Evolutionary conservation across 2,113 vertebrate species (phyloP).

Genomic region (Percina caprodes): DNA sequence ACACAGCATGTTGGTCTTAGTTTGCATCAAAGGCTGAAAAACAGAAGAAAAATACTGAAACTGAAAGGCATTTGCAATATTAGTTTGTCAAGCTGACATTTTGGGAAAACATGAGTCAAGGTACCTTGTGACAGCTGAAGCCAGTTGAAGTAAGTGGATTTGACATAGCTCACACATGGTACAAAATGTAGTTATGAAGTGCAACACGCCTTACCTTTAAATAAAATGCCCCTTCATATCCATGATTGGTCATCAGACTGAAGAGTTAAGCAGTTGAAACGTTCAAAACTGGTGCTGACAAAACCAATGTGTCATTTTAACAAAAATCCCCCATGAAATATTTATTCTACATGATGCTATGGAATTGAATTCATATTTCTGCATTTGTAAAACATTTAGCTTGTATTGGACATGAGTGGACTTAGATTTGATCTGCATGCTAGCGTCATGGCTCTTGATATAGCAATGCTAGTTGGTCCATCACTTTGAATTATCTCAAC

Average conservation of each 20-base stretch:
- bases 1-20: constrained; percentile 24
- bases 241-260: constrained; percentile 1
- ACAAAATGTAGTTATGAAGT: constrained; percentile 32
- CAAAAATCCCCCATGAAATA: not conserved
- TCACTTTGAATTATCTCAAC: not conserved
- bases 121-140: constrained; percentile 49
- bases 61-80: constrained; percentile 50
- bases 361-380: not conserved
- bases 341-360: not conserved
- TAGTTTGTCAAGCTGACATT: constrained; percentile 63
- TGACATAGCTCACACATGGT: constrained; percentile 53
- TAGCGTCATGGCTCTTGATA: not conserved
- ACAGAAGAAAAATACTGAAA: not conserved
- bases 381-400: not conserved
- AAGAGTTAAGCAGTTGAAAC: not conserved
- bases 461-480: not conserved
- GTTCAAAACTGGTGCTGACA: not conserved
- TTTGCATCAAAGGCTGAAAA: constrained; percentile 40
- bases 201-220: constrained; percentile 11
- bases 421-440: too few relatives aligned
- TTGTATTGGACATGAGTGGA: not conserved
- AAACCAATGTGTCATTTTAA: constrained; percentile 16
- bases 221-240: constrained; percentile 20
- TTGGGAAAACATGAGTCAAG: constrained; percentile 48
- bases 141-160: constrained; percentile 43